phyloP scores from a whole-genome alignment of 1,140 invertebrate species.

The Drosophila melanica region DNA sequence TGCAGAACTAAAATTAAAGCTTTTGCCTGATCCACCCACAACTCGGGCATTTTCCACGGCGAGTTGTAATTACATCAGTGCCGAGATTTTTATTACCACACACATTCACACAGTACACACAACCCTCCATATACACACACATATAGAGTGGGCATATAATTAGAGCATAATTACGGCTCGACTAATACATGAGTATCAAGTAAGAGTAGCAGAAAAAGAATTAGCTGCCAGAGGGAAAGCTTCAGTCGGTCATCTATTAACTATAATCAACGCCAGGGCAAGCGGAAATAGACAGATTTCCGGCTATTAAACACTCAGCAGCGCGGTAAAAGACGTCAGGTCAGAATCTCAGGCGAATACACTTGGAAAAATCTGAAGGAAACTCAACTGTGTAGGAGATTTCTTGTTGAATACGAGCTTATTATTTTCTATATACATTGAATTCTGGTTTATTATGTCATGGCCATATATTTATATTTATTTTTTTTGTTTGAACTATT shows the following conservation, averaged over 20 bases:
- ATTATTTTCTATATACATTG: no score
- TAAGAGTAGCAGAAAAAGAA: slow-evolving; percentile 68
- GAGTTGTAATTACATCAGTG: slow-evolving; percentile 71
- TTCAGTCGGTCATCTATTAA: slow-evolving; percentile 79
- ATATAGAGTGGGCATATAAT: slow-evolving; percentile 63
- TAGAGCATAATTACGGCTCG: slow-evolving; percentile 79
- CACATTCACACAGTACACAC: slow-evolving; percentile 27
- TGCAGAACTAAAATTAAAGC: slow-evolving; percentile 45
- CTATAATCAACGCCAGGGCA: slow-evolving; percentile 81
- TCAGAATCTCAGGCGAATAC: slow-evolving; percentile 36
- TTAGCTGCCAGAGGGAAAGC: slow-evolving; percentile 62
- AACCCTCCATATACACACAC: slow-evolving; percentile 1
- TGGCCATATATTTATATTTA: no score
- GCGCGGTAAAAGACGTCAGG: slow-evolving; percentile 63
- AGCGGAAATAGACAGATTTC: slow-evolving; percentile 82
- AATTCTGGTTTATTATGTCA: not conserved
- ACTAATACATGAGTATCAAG: slow-evolving; percentile 75
- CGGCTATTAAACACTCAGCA: slow-evolving; percentile 81
- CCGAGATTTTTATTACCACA: slow-evolving; percentile 68
- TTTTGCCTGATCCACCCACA: slow-evolving; percentile 23
- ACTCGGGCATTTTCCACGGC: slow-evolving; percentile 50
- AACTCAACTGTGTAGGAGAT: not conserved
- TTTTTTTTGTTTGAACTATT: no score
- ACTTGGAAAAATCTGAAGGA: slow-evolving; percentile 42
- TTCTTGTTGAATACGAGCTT: not conserved